phyloP scores from a whole-genome alignment of 92 coral and sea anemone genomes.

The Heteractis magnifica region DNA sequence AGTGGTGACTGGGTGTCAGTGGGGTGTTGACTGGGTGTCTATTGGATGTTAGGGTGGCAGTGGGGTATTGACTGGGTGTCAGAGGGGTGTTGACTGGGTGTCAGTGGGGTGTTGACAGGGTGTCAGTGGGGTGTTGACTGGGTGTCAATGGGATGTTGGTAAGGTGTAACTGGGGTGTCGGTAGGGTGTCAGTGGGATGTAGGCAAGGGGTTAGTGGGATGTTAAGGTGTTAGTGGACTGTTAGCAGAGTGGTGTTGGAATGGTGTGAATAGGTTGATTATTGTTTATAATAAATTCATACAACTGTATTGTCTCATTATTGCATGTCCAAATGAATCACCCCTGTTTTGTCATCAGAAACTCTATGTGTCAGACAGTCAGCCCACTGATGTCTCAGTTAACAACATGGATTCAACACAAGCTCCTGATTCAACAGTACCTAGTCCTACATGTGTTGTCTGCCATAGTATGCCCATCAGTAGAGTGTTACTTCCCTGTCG shows the following conservation, averaged over 20 bases:
- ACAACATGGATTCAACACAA: background rate
- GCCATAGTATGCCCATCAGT: constrained; percentile 76
- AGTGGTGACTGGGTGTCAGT: too few species aligned
- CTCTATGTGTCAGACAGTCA: constrained; percentile 50
- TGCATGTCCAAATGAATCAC: background rate
- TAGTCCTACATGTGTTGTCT: constrained; percentile 68
- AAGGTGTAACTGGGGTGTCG: background rate
- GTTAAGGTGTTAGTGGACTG: background rate
- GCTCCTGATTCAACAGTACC: background rate
- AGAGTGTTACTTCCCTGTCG: constrained; percentile 92
- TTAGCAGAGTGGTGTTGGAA: too few species aligned
- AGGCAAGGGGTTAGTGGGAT: background rate
- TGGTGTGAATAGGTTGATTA: too few species aligned
- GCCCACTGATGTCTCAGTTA: background rate
- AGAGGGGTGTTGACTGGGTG: too few species aligned
- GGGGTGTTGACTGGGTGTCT: too few species aligned
- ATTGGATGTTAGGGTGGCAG: too few species aligned
- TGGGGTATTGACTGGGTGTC: too few species aligned
- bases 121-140: too few species aligned
- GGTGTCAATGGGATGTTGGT: too few species aligned
- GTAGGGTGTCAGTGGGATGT: background rate
- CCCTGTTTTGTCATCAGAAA: constrained; percentile 38
- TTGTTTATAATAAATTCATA: too few species aligned
- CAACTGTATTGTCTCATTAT: too few species aligned
- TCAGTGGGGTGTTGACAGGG: too few species aligned